Evolutionary conservation across 2,797 vertebrate species (phyloP).

Genomic region (Perodicticus potto): DNA sequence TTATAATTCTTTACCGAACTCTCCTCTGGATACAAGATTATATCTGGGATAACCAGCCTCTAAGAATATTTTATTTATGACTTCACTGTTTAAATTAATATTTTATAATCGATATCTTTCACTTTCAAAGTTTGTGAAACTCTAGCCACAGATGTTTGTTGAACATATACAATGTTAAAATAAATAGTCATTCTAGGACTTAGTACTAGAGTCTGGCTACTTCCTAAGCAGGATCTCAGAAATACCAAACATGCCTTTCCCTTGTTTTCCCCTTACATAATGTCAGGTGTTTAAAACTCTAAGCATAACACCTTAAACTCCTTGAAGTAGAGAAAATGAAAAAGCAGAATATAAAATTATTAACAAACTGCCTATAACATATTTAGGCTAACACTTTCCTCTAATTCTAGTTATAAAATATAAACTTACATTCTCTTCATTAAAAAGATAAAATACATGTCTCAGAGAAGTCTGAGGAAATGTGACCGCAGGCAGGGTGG

Average conservation of each 20-base stretch:
- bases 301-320: neutral
- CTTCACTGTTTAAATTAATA: conserved; percentile 54
- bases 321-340: neutral
- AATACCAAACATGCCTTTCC: neutral
- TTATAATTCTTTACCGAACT: neutral
- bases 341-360: neutral
- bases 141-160: conserved; percentile 6
- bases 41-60: neutral
- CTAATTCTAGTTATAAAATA: neutral
- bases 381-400: neutral
- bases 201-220: neutral
- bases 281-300: conserved; percentile 11
- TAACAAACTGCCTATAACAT: neutral
- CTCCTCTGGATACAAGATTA: neutral
- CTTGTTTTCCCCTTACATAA: neutral
- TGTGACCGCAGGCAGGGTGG: neutral
- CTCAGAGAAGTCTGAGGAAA: neutral
- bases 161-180: conserved; percentile 10
- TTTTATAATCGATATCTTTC: conserved; percentile 52
- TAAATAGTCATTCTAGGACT: neutral
- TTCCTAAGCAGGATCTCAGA: neutral
- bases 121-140: conserved; percentile 30
- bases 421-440: neutral
- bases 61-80: conserved; percentile 7
- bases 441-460: conserved; percentile 23